Evolutionary conservation across 1,140 invertebrate genomes (phyloP).

Genomic region (Gryllus bimaculatus): DNA sequence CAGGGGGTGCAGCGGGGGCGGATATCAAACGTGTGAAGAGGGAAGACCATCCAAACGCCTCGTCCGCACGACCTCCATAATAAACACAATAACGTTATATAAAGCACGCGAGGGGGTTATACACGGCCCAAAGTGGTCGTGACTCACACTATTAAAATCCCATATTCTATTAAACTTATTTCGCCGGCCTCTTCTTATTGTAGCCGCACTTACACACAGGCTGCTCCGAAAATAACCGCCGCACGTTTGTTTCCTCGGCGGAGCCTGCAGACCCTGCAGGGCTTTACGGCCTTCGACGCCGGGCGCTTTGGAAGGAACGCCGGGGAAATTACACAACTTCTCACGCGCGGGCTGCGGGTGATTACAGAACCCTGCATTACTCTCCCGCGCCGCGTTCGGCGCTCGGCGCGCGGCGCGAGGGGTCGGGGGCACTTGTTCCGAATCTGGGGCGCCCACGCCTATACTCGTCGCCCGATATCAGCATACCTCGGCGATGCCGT

Average conservation of each 20-base stretch:
- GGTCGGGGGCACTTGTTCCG: not conserved
- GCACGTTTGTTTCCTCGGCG: not conserved
- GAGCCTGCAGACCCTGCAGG: not conserved
- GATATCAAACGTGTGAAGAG: not conserved
- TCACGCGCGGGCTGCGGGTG: not conserved
- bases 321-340: not conserved
- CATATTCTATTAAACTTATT: not conserved
- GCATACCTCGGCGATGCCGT: no score
- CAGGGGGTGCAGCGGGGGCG: no score
- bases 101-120: not conserved
- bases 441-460: not conserved
- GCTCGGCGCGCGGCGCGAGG: no score
- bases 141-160: conserved; percentile 4
- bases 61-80: not conserved
- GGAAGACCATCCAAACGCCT: not conserved
- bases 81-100: conserved; percentile 6
- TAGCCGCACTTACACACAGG: not conserved
- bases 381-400: not conserved
- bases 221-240: not conserved
- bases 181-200: not conserved
- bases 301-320: not conserved
- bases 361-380: not conserved
- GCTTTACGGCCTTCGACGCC: not conserved
- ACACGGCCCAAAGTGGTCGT: not conserved
- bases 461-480: no score